Percentiles rank a stretch among this genome's conserved stretches.
Conservation (phyloP, 2,113 vertebrate species). For the Salminus brasiliensis region DNA sequence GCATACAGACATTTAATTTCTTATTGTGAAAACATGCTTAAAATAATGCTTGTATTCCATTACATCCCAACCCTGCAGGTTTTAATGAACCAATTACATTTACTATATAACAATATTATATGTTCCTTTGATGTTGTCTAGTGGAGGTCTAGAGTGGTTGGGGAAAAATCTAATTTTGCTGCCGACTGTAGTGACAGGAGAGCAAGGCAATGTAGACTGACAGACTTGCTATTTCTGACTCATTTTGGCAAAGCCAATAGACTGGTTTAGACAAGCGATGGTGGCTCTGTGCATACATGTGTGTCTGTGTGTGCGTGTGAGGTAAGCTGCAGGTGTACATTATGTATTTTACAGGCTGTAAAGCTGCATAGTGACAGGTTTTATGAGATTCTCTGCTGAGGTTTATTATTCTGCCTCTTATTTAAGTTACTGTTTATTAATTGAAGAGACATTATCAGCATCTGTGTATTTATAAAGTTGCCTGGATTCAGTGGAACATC, state of each 20-base stretch:
- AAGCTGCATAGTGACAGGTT: background rate
- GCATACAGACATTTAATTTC: too few relatives aligned
- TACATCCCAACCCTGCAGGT: too few relatives aligned
- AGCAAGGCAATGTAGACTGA: conserved; percentile 16
- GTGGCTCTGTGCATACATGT: background rate
- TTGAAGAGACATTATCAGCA: background rate
- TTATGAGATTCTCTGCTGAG: background rate
- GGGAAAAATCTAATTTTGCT: conserved; percentile 19
- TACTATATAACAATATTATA: too few relatives aligned
- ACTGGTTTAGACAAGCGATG: background rate
- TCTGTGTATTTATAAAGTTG: background rate
- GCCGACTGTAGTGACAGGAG: conserved; percentile 23
- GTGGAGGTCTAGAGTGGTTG: conserved; percentile 1
- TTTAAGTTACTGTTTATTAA: background rate
- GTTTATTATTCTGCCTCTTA: conserved; percentile 6
- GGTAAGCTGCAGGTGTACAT: background rate
- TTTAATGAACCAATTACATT: too few relatives aligned
- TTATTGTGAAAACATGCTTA: too few relatives aligned
- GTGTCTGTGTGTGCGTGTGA: background rate
- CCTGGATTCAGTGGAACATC: too few relatives aligned
- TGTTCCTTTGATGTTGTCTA: conserved; percentile 15
- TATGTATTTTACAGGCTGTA: background rate
- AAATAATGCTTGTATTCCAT: too few relatives aligned
- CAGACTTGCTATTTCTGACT: background rate
- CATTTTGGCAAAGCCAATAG: background rate